Evolutionary conservation across 2,888 invertebrate species (phyloP).

Genomic region (Ormyrus labotus): DNA sequence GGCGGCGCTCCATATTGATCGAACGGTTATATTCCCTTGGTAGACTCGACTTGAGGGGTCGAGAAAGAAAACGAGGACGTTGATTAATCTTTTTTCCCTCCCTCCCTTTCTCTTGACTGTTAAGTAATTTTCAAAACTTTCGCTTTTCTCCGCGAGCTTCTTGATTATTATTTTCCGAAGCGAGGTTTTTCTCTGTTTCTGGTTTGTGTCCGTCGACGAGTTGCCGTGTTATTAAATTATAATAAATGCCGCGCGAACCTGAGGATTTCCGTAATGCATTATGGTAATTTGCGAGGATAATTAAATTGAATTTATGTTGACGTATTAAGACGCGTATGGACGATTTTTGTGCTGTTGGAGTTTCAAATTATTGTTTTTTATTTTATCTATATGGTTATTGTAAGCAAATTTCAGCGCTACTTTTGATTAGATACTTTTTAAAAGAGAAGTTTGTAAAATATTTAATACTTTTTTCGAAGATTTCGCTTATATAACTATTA

Average conservation of each 20-base stretch:
- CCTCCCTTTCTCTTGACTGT: slow-evolving; percentile 5
- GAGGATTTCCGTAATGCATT: slow-evolving; percentile 26
- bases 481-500: too few relatives aligned
- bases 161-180: neutral
- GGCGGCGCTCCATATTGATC: slow-evolving; percentile 48
- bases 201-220: neutral
- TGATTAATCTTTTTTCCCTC: slow-evolving; percentile 51
- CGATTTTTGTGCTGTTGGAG: slow-evolving; percentile 1
- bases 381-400: too few relatives aligned
- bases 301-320: slow-evolving; percentile 12
- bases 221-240: neutral
- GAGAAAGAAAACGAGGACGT: slow-evolving; percentile 47
- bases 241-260: neutral
- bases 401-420: too few relatives aligned
- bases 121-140: slow-evolving; percentile 29
- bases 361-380: too few relatives aligned
- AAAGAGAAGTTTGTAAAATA: too few relatives aligned
- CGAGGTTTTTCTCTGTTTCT: too few relatives aligned
- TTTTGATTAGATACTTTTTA: too few relatives aligned
- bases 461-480: too few relatives aligned
- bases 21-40: slow-evolving; percentile 46
- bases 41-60: neutral
- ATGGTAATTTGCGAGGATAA: slow-evolving; percentile 29
- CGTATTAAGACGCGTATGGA: neutral
- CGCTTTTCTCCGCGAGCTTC: neutral